Base-by-base conservation (phyloP, 1,140 invertebrate genomes). In the Arctopsyche grandis region DNA sequence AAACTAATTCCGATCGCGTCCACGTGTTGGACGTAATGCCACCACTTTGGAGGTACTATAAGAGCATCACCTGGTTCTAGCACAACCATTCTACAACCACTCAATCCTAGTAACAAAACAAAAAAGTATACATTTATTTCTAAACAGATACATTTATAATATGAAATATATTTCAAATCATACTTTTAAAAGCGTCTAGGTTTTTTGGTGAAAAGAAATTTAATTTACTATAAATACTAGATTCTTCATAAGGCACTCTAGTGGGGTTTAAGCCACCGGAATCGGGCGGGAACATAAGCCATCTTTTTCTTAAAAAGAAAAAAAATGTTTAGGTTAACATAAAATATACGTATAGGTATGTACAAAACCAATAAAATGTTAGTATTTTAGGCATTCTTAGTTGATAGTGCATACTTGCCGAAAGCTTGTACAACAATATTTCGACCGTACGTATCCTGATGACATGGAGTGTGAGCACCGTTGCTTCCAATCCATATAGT, bases 241-340 rank as follows among this genome's bases (percentile, higher is more conserved):
- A 98, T 85, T 99, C 98, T 90, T 99, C 98, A 89, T 97, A 99
- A 14, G 98, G 98, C 78, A 99, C 90, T 85, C 98, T 91, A 9
- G 95, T 95, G 77, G 96, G 93, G 83, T 93, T 91, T 77, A 99
- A 86, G 78, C 90, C 84, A 56, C 89, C 90, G 52, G 93, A 91
- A 79, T 91, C 88, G 16, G 96, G 96, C 14, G 96, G 94, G 88
- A 97, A 98, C n/a, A 99, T 86, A 24, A 97, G 86, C 98, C 98
- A 99, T 75, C 91, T 89, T 87, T 99, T 99, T 83, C 95, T 97
- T 83, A 22, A 89, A 90, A 38, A 38, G 83, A 81, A 80, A 83
- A 76, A 80, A 83, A 82, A 80, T 79, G 80, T 78, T 80, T 79
- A 16, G 4, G 10, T 52, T 79, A n/a, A 82, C 69, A 79, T 66